These are phyloP conservation scores for Aselliscus stoliczkanus DNA, from an alignment of 2,797 vertebrate species.

Conservation along the genomic window DNA sequence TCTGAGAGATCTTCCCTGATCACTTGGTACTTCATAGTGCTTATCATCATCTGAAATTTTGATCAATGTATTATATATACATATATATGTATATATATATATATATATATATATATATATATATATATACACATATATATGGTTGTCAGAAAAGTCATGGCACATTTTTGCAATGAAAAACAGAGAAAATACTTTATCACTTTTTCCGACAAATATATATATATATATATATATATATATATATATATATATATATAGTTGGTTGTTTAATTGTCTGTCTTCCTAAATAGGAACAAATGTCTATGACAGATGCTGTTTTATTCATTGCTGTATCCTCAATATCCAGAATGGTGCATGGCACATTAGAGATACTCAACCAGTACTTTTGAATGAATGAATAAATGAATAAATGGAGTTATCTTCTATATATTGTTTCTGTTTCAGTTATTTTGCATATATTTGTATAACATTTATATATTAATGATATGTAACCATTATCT, in stretches of 20 bases:
- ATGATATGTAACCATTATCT: background rate
- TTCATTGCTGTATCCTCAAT: background rate
- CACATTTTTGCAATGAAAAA: too few relatives aligned
- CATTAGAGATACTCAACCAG: background rate
- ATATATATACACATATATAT: too few relatives aligned
- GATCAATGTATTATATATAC: background rate
- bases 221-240: too few relatives aligned
- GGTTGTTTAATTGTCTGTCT: background rate
- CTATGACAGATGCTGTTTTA: background rate
- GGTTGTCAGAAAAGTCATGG: too few relatives aligned
- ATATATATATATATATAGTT: background rate
- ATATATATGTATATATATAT: too few relatives aligned
- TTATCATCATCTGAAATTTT: background rate
- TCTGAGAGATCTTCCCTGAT: background rate
- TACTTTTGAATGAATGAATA: background rate
- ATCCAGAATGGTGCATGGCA: background rate
- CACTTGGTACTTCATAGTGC: background rate
- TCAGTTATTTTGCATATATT: background rate
- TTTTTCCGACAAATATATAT: too few relatives aligned
- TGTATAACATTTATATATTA: background rate
- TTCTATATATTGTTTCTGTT: background rate
- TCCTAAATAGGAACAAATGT: background rate
- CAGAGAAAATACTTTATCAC: too few relatives aligned
- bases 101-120: too few relatives aligned
- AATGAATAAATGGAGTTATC: background rate